phyloP scores from a whole-genome alignment of 2,797 vertebrate species.

The Melopsittacus undulatus region DNA sequence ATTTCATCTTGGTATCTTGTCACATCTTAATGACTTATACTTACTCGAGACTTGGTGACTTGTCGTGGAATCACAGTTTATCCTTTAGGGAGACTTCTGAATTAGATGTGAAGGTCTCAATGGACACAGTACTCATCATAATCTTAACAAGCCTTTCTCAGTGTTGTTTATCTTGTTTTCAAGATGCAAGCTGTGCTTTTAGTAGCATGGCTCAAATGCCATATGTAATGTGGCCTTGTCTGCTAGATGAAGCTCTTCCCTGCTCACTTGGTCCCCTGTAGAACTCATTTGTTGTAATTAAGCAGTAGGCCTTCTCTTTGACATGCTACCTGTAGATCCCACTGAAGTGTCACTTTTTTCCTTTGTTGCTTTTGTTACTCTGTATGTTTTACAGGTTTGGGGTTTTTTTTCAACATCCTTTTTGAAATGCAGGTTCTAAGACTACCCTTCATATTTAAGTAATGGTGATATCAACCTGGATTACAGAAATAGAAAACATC shows the following conservation, averaged over 20 bases:
- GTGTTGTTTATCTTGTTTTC: neutral
- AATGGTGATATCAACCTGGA: neutral
- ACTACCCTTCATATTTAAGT: neutral
- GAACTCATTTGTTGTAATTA: neutral
- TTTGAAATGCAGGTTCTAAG: neutral
- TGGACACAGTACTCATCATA: neutral
- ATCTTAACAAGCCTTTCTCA: neutral
- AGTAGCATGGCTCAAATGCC: neutral
- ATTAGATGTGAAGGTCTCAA: neutral
- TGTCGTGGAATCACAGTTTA: neutral
- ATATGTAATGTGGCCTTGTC: neutral
- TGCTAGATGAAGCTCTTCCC: neutral
- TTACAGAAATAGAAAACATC: neutral
- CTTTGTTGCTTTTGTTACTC: neutral
- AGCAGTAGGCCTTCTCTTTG: neutral
- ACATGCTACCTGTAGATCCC: neutral
- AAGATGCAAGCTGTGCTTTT: neutral
- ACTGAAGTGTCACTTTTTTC: neutral
- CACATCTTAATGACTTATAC: neutral
- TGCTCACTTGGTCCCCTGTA: neutral
- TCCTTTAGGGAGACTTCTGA: neutral
- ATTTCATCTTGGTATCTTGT: neutral
- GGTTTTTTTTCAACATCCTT: neutral
- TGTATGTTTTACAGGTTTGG: neutral
- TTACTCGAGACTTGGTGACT: neutral